Percentiles rank a stretch among this genome's conserved stretches.
Conservation (phyloP, 2,797 vertebrate species). For the Malacoctenus gilli region DNA sequence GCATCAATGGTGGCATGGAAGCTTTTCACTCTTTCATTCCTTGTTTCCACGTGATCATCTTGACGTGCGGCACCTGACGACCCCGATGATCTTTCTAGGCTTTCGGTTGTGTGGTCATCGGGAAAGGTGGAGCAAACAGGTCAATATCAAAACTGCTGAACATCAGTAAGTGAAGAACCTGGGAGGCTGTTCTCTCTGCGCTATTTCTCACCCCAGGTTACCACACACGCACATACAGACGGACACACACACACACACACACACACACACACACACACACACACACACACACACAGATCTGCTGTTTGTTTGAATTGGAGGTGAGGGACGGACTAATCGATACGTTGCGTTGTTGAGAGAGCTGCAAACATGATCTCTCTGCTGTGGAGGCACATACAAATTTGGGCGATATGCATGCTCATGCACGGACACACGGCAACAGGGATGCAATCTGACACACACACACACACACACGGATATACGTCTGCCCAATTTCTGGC, state of each 20-base stretch:
- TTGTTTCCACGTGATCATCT: constrained; percentile 1
- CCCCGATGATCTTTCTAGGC: background rate
- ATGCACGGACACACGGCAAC: constrained; percentile 8
- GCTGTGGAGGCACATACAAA: constrained; percentile 7
- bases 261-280: too few species aligned
- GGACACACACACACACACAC: too few species aligned
- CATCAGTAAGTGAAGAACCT: constrained; percentile 20
- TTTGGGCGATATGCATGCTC: constrained; percentile 11
- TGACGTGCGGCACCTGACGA: background rate
- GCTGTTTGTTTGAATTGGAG: too few species aligned
- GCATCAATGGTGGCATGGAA: background rate
- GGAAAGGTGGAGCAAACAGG: background rate
- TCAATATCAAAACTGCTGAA: constrained; percentile 20
- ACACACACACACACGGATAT: background rate
- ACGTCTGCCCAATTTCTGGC: background rate
- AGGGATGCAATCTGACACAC: too few species aligned
- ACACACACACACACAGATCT: too few species aligned
- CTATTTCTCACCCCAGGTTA: background rate
- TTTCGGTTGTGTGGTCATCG: background rate
- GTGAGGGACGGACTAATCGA: too few species aligned
- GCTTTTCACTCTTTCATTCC: background rate
- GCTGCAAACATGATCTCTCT: constrained; percentile 17
- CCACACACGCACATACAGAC: background rate
- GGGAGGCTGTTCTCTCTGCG: constrained; percentile 13
- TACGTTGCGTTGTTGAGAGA: too few species aligned